phyloP scores from a whole-genome alignment of 2,797 vertebrate genomes.

The Eupleurogrammus muticus region DNA sequence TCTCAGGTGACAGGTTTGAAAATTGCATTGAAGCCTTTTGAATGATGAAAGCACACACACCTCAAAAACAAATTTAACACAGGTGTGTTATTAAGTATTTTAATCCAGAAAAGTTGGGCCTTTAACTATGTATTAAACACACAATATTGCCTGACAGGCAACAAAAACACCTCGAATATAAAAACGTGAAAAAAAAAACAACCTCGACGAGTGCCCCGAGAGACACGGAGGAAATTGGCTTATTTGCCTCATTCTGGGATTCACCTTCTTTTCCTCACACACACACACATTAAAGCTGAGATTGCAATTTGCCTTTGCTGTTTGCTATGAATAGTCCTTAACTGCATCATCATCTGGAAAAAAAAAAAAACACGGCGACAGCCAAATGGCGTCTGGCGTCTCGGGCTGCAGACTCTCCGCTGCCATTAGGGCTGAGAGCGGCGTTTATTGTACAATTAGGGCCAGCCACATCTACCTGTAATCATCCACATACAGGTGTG shows the following conservation, averaged over 20 bases:
- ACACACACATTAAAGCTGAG: constrained; percentile 87
- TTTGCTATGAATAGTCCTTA: constrained; percentile 89
- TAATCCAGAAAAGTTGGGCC: no score
- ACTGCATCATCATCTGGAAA: constrained; percentile 91
- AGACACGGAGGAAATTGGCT: constrained; percentile 73
- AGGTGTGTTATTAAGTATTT: no score
- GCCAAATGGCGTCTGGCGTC: constrained; percentile 96
- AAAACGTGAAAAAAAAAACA: constrained; percentile 65
- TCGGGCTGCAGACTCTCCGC: constrained; percentile 88
- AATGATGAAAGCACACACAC: no score
- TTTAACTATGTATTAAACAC: constrained; percentile 11
- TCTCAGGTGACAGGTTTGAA: no score
- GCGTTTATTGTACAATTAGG: constrained; percentile 99
- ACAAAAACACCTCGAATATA: constrained; percentile 44
- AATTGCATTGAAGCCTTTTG: no score
- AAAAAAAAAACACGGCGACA: constrained; percentile 91
- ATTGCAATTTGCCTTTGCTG: constrained; percentile 88
- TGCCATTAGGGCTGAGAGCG: constrained; percentile 93
- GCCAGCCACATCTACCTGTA: constrained; percentile 92
- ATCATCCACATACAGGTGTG: constrained; percentile 96
- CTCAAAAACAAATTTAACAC: no score
- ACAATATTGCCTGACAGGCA: constrained; percentile 36
- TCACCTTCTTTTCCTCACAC: constrained; percentile 68
- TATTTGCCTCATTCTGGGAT: constrained; percentile 76
- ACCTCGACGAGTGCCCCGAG: constrained; percentile 59